These are phyloP conservation scores for Grus americana DNA, from an alignment of 2,113 vertebrate genomes.

Conservation along the genomic window DNA sequence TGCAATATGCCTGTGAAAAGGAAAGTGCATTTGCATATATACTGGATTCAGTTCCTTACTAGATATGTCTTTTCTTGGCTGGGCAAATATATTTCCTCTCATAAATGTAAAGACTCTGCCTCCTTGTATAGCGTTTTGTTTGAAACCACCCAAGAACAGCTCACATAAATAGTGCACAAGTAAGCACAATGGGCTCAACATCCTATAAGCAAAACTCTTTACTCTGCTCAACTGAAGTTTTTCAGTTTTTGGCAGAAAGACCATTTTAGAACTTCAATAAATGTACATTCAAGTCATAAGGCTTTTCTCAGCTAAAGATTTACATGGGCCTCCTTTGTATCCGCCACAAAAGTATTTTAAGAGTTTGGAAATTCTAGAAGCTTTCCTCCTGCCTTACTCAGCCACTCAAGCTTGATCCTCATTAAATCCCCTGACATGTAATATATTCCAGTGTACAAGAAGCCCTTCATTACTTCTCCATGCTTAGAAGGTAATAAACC, in stretches of 20 bases:
- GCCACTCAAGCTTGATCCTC: conserved; percentile 64
- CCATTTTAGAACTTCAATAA: conserved; percentile 49
- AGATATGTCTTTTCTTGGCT: neutral
- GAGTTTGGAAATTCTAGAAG: conserved; percentile 71
- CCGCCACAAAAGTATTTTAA: conserved; percentile 66
- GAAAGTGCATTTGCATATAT: neutral
- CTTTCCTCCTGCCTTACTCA: conserved; percentile 60
- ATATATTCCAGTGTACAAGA: conserved; percentile 59
- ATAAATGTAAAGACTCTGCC: conserved; percentile 6
- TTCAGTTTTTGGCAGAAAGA: conserved; percentile 54
- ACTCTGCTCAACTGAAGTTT: conserved; percentile 2
- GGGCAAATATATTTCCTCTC: conserved; percentile 4
- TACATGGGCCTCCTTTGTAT: conserved; percentile 58
- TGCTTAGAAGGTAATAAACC: conserved; percentile 56
- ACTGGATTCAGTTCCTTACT: neutral
- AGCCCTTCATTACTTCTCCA: conserved; percentile 55
- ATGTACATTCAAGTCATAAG: conserved; percentile 39
- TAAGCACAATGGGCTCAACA: conserved; percentile 40
- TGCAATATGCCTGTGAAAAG: neutral
- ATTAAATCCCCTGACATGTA: conserved; percentile 68
- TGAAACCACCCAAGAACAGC: conserved; percentile 38
- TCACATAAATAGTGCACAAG: conserved; percentile 8
- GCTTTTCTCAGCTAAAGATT: conserved; percentile 65
- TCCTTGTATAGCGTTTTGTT: neutral
- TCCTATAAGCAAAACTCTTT: conserved; percentile 33